Base-by-base conservation (phyloP, 2,113 vertebrate species). In the Amphiprion percula region DNA sequence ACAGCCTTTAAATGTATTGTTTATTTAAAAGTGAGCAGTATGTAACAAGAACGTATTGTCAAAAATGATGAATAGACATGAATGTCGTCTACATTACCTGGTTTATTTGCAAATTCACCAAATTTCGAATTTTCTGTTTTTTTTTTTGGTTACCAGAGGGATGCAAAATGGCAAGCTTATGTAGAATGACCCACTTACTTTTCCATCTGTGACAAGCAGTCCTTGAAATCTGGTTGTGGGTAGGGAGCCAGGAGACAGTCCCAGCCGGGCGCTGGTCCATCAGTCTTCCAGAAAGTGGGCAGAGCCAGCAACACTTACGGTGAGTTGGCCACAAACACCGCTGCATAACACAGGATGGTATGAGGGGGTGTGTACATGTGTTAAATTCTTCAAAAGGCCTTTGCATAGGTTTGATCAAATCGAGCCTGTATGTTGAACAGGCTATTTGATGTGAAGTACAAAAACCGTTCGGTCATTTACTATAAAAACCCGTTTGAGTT, bases 141-240 rank as follows among this genome's bases (percentile, higher is more conserved):
- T 50, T 61, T 47, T 64, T 50, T 61, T 44, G 28, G 15, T 61
- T 65, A 75, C 67, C 60, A 46, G 33, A 75, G 37, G 62, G 58
- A 71, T 72, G 77, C 66, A 80, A 85, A 80, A 84, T 33, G n/a
- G 74, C 66, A 80, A 79, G 65, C 75, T 87, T 71, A 80, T 86
- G 88, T 21, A 82, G 83, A 92, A 83, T 86, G 84, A 87, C 86
- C 88, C 88, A 89, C 77, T 91, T 93, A 88, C 85, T 91, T 93
- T 91, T 92, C 83, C 90, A 92, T 94, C 88, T 94, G 89, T 93
- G 91, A 94, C 90, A 92, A 91, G 85, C 83, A 79, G 86, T 76
- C 77, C 89, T 89, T 91, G 90, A 93, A 94, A 92, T 90, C 77
- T 91, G 86, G 73, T 88, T 64, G 68, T 87, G 83, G 85, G 80